phyloP scores from a whole-genome alignment of 1,140 invertebrate genomes.

The Babylonia areolata region DNA sequence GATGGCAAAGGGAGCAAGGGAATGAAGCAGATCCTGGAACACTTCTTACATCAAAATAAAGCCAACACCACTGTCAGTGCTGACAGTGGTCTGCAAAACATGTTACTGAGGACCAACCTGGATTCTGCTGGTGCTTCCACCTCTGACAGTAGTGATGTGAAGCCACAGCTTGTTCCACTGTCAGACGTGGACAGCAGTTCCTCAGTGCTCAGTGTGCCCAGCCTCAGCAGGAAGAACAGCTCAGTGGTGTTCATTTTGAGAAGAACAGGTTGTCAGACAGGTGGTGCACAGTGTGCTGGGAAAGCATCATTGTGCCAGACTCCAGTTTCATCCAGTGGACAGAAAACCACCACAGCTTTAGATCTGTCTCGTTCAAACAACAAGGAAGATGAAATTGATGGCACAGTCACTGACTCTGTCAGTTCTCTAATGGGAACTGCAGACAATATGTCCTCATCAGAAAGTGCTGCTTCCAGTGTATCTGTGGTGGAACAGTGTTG shows the following conservation, averaged over 20 bases:
- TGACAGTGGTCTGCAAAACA: not conserved
- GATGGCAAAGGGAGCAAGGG: constrained; percentile 14
- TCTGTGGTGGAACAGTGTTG: not conserved
- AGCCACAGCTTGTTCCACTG: not conserved
- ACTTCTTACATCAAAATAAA: constrained; percentile 24
- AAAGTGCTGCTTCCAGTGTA: not conserved
- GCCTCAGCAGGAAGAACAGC: not conserved
- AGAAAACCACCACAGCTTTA: not conserved
- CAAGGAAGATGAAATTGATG: constrained; percentile 21
- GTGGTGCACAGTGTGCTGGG: too few relatives aligned
- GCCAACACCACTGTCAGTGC: not conserved
- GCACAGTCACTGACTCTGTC: not conserved
- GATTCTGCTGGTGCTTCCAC: not conserved
- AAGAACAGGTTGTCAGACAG: not conserved
- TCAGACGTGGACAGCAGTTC: not conserved
- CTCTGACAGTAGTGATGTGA: not conserved
- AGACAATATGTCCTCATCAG: not conserved
- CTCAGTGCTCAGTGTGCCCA: not conserved
- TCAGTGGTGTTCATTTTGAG: not conserved
- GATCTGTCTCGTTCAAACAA: not conserved
- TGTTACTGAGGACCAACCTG: not conserved
- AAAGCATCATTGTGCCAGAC: not conserved
- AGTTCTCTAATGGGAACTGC: not conserved
- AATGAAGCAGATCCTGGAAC: constrained; percentile 24
- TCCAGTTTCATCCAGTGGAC: not conserved